phyloP scores from a whole-genome alignment of 2,888 invertebrate species.

The Aromia moschata region DNA sequence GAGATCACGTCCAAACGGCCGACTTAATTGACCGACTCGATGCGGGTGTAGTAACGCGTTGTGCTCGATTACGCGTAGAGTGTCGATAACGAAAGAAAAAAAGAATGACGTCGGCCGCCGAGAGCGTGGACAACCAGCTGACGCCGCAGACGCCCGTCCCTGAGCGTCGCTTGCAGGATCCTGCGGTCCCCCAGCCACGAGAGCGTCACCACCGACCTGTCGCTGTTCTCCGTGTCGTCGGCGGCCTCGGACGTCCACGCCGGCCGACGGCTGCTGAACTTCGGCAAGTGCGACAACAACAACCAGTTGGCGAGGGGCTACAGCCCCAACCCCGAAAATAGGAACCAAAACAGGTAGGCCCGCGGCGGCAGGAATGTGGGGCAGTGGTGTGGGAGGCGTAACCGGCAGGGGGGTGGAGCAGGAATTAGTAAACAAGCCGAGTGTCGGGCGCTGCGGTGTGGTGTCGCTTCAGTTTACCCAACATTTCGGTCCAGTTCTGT shows the following conservation, averaged over 20 bases:
- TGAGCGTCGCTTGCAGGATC: slow-evolving; percentile 70
- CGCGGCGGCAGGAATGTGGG: background rate
- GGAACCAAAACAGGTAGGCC: slow-evolving; percentile 50
- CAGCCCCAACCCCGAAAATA: slow-evolving; percentile 76
- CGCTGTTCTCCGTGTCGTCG: slow-evolving; percentile 76
- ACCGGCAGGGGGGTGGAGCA: background rate
- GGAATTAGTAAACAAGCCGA: background rate
- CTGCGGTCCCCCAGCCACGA: slow-evolving; percentile 84
- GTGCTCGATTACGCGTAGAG: slow-evolving; percentile 13
- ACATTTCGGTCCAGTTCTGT: no score
- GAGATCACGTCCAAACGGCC: slow-evolving; percentile 21
- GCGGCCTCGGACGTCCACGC: slow-evolving; percentile 67
- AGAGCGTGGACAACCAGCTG: slow-evolving; percentile 30
- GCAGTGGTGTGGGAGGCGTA: slow-evolving; percentile 12
- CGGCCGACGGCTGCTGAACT: slow-evolving; percentile 62
- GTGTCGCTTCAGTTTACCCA: no score
- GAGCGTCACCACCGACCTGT: slow-evolving; percentile 84
- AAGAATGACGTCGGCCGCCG: slow-evolving; percentile 30
- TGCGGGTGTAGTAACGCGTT: slow-evolving; percentile 11
- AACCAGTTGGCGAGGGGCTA: slow-evolving; percentile 68
- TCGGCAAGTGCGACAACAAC: slow-evolving; percentile 66
- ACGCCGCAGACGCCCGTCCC: slow-evolving; percentile 63
- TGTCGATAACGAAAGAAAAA: no score
- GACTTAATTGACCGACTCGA: slow-evolving; percentile 5
- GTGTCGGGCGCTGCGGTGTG: background rate